Conservation (phyloP, 2,888 invertebrate genomes). For the Cryptophagus acutangulus region DNA sequence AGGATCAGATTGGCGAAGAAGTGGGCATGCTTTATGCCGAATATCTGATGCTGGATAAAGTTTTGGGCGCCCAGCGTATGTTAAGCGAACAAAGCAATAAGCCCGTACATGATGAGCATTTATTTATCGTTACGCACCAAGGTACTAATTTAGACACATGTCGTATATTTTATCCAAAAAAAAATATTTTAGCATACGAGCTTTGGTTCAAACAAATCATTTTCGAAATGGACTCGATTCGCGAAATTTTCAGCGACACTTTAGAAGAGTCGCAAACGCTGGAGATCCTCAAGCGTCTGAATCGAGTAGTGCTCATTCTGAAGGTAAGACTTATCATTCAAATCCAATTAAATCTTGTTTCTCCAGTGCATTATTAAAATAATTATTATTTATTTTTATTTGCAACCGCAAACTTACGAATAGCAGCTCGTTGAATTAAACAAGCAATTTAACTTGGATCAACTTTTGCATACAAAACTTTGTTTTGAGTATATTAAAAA, state of each 20-base stretch:
- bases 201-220: slow-evolving; percentile 99
- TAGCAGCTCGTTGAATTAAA: no score
- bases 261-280: slow-evolving; percentile 89
- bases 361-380: no score
- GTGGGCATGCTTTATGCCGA: slow-evolving; percentile 85
- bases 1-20: slow-evolving; percentile 60
- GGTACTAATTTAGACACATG: slow-evolving; percentile 53
- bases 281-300: slow-evolving; percentile 85
- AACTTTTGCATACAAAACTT: no score
- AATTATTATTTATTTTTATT: no score
- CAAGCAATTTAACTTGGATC: no score
- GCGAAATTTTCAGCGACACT: slow-evolving; percentile 69
- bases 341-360: no score
- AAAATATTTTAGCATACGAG: slow-evolving; percentile 74
- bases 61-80: slow-evolving; percentile 76
- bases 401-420: no score
- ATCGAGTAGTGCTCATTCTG: slow-evolving; percentile 86
- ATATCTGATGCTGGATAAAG: slow-evolving; percentile 84
- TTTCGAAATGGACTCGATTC: slow-evolving; percentile 91
- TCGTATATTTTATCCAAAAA: slow-evolving; percentile 5
- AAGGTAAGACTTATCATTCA: slow-evolving; percentile 75
- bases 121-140: slow-evolving; percentile 97
- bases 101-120: slow-evolving; percentile 91
- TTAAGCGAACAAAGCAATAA: slow-evolving; percentile 68
- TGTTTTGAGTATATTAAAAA: no score